Conservation (phyloP, 2,888 invertebrate genomes). For the Mantis religiosa region DNA sequence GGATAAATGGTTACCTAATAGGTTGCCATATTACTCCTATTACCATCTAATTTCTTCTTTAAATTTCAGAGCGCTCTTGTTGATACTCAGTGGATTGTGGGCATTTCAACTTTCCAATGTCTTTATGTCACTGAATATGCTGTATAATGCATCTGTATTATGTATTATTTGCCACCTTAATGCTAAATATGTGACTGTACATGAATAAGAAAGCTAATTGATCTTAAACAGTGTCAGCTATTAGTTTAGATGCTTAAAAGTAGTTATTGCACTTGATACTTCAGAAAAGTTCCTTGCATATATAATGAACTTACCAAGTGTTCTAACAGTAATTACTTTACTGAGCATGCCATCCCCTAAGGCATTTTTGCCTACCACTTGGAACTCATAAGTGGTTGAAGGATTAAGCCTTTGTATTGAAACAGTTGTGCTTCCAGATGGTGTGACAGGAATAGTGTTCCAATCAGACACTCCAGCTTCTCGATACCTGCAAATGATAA, state of each 20-base stretch:
- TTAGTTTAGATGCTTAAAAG: neutral
- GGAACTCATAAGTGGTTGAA: slow-evolving; percentile 91
- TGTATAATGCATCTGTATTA: no score
- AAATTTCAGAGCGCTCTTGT: no score
- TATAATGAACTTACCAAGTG: slow-evolving; percentile 65
- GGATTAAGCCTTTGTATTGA: slow-evolving; percentile 88
- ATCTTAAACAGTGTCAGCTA: neutral
- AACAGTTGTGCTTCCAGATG: slow-evolving; percentile 81
- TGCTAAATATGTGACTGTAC: neutral
- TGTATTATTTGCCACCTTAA: neutral
- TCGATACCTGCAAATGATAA: slow-evolving; percentile 58
- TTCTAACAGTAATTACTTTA: slow-evolving; percentile 83
- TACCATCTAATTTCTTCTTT: no score
- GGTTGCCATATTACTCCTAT: no score
- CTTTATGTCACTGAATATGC: no score
- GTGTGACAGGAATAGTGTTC: slow-evolving; percentile 90
- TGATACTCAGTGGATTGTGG: no score
- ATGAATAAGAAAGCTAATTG: neutral
- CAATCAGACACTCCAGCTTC: slow-evolving; percentile 85
- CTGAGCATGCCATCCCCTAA: slow-evolving; percentile 95
- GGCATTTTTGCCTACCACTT: slow-evolving; percentile 91
- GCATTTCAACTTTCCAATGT: no score
- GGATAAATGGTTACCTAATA: no score
- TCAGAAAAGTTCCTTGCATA: neutral
- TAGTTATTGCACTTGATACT: neutral